phyloP scores from a whole-genome alignment of 2,888 invertebrate species.

The Conus canariensis region DNA sequence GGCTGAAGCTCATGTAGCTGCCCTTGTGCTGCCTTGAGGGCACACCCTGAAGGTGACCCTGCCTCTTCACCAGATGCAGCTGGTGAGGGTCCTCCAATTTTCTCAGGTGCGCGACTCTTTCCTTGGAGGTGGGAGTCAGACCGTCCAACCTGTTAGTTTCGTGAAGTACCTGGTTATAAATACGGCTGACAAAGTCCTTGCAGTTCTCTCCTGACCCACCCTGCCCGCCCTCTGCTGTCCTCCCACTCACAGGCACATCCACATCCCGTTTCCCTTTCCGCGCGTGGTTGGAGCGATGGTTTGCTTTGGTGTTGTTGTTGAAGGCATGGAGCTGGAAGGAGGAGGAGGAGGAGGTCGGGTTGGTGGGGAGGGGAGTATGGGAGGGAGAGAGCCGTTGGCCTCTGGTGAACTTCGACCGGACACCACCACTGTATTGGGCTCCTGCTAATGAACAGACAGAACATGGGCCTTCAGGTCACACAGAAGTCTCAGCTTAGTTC shows the following conservation, averaged over 20 bases:
- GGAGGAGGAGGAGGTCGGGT: slow-evolving; percentile 40
- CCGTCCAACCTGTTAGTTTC: neutral
- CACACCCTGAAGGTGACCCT: neutral
- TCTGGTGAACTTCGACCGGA: neutral
- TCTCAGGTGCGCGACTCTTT: neutral
- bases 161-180: neutral
- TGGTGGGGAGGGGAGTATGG: neutral
- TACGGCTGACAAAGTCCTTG: neutral
- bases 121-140: neutral
- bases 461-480: too few relatives aligned
- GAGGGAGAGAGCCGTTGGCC: neutral
- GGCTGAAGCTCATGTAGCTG: neutral
- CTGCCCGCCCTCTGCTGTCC: too few relatives aligned
- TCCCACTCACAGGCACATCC: too few relatives aligned
- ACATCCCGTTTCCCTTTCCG: neutral
- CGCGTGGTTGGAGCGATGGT: neutral
- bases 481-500: too few relatives aligned
- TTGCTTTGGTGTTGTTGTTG: neutral
- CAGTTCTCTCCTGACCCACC: neutral
- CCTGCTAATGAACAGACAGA: neutral
- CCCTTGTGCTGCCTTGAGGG: neutral
- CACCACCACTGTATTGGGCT: neutral
- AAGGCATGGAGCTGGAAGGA: neutral
- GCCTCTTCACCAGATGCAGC: neutral
- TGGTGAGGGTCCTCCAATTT: neutral